Evolutionary conservation across 2,888 invertebrate genomes (phyloP).

Genomic region (Anoplius nigerrimus): DNA sequence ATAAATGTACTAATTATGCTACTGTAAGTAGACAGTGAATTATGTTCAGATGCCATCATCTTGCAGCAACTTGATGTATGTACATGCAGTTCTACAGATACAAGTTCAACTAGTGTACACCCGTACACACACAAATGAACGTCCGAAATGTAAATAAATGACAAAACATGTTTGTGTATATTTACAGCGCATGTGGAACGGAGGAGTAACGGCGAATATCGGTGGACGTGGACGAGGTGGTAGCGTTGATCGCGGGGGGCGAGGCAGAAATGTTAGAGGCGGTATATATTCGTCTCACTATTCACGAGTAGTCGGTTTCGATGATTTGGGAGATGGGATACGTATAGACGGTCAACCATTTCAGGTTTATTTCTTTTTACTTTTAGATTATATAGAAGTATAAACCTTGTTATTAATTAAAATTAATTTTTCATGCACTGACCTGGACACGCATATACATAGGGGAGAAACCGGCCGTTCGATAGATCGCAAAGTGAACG

Average conservation of each 20-base stretch:
- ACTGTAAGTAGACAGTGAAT: neutral
- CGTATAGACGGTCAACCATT: constrained; percentile 70
- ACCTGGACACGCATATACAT: constrained; percentile 13
- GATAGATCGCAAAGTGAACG: constrained; percentile 75
- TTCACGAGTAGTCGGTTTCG: constrained; percentile 74
- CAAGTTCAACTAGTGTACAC: too few species aligned
- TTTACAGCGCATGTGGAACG: constrained; percentile 77
- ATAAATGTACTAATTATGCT: neutral
- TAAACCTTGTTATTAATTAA: neutral
- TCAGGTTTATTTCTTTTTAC: constrained; percentile 55
- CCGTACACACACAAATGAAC: too few species aligned
- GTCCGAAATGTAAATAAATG: neutral
- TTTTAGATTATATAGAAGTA: neutral
- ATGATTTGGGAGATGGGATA: constrained; percentile 73
- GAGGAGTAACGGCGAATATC: constrained; percentile 77
- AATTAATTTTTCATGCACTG: neutral
- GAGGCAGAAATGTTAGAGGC: constrained; percentile 72
- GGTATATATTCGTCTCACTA: constrained; percentile 73
- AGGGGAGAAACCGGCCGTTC: constrained; percentile 69
- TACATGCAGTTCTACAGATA: too few species aligned
- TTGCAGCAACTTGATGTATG: too few species aligned
- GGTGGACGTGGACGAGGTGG: constrained; percentile 70
- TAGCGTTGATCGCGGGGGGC: constrained; percentile 74
- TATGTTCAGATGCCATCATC: too few species aligned
- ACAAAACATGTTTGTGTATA: neutral